Evolutionary conservation across 2,888 invertebrate genomes (phyloP).

Genomic region (Melieria crassipennis): DNA sequence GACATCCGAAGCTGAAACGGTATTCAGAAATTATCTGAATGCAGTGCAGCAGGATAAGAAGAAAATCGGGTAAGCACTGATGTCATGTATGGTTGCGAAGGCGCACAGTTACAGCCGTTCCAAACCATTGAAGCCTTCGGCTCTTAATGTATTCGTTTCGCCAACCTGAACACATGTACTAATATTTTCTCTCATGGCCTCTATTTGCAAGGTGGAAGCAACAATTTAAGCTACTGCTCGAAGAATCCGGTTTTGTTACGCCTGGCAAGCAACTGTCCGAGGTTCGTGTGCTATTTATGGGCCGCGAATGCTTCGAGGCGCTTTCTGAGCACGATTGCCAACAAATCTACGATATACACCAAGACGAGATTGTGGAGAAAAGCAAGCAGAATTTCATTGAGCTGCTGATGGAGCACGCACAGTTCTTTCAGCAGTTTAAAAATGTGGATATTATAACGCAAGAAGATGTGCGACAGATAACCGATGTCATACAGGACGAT

Average conservation of each 20-base stretch:
- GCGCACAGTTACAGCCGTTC: no score
- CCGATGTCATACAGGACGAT: conserved; percentile 90
- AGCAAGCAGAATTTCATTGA: conserved; percentile 94
- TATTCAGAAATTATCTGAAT: conserved; percentile 91
- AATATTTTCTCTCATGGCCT: conserved; percentile 6
- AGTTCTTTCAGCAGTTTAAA: conserved; percentile 92
- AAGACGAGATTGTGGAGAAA: conserved; percentile 86
- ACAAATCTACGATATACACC: conserved; percentile 93
- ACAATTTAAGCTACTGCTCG: conserved; percentile 91
- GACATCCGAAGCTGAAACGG: conserved; percentile 89
- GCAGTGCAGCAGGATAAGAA: conserved; percentile 92
- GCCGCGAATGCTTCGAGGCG: conserved; percentile 92
- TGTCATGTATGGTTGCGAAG: no score
- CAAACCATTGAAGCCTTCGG: no score
- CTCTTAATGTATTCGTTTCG: no score
- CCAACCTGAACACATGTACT: neutral
- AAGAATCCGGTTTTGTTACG: conserved; percentile 94
- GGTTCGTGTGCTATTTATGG: conserved; percentile 91
- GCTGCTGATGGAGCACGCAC: conserved; percentile 89
- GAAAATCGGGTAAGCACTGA: conserved; percentile 81
- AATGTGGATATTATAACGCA: conserved; percentile 92
- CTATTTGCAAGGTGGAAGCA: conserved; percentile 81
- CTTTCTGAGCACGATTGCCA: conserved; percentile 90
- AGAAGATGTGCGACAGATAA: conserved; percentile 93
- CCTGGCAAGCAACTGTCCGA: conserved; percentile 94